Conservation (phyloP, 2,797 vertebrate species). For the Hoplostethus atlanticus region DNA sequence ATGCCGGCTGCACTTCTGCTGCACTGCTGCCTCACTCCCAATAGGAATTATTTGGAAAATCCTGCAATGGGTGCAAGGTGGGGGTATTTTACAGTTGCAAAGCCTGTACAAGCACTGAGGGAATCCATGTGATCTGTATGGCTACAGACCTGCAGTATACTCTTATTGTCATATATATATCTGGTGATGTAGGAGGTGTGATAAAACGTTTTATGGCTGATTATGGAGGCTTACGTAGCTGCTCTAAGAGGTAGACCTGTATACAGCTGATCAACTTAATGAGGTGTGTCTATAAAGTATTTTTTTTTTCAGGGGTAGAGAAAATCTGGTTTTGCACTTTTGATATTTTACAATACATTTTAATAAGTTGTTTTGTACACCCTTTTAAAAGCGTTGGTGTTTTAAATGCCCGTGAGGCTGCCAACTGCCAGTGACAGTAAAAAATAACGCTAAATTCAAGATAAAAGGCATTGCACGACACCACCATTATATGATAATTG, state of each 20-base stretch:
- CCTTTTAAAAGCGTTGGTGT: neutral
- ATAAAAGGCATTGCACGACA: too few species aligned
- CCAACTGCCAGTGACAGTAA: neutral
- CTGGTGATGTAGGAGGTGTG: constrained; percentile 61
- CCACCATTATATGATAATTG: too few species aligned
- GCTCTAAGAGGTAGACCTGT: constrained; percentile 37
- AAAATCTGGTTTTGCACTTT: neutral
- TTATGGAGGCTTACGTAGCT: constrained; percentile 58
- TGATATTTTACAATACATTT: neutral
- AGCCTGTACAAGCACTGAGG: constrained; percentile 18
- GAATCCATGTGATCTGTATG: constrained; percentile 21
- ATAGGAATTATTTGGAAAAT: neutral
- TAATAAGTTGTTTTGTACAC: neutral
- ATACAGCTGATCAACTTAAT: constrained; percentile 63
- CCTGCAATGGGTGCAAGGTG: constrained; percentile 1
- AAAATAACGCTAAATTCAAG: too few species aligned
- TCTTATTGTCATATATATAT: constrained; percentile 57
- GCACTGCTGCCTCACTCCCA: too few species aligned
- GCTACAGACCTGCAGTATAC: constrained; percentile 35
- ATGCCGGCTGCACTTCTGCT: neutral
- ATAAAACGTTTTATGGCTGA: constrained; percentile 70
- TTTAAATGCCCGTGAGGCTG: neutral
- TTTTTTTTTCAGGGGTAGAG: neutral
- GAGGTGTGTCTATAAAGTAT: constrained; percentile 48
- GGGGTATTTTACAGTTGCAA: constrained; percentile 38